These are phyloP conservation scores for Pelochelys cantorii DNA, from an alignment of 2,797 vertebrate species.

Conservation along the genomic window DNA sequence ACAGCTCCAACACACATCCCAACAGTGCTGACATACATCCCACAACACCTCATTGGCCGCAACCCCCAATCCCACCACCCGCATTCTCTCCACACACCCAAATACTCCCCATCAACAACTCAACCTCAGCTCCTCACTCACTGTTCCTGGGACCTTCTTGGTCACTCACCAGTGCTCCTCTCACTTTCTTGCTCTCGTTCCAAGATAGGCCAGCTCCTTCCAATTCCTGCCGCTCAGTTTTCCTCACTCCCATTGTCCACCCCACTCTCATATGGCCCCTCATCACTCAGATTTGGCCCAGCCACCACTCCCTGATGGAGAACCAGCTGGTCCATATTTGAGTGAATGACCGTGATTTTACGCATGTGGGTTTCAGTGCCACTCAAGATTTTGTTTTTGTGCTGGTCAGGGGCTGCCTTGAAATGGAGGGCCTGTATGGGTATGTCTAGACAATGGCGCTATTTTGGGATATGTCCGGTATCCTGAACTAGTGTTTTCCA, in stretches of 20 bases:
- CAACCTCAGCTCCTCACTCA: accelerated
- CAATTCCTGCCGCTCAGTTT: background rate
- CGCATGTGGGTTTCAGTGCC: background rate
- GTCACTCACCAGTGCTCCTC: background rate
- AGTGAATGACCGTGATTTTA: background rate
- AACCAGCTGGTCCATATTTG: background rate
- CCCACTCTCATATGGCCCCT: background rate
- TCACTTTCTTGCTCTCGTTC: background rate
- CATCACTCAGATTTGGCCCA: background rate
- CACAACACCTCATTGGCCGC: background rate
- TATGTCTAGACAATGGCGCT: no score
- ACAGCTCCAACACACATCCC: background rate
- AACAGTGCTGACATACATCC: background rate
- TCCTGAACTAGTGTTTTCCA: no score
- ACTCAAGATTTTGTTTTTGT: background rate
- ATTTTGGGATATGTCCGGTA: no score
- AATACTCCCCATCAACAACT: no score
- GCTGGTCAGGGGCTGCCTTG: background rate
- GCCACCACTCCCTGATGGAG: background rate
- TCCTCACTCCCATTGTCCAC: background rate
- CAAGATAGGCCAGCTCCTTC: no score
- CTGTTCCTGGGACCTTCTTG: accelerated
- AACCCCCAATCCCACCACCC: background rate
- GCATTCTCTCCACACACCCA: accelerated
- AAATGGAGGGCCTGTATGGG: background rate